Base-by-base conservation (phyloP, 2,888 invertebrate genomes). In the Sepiola atlantica region DNA sequence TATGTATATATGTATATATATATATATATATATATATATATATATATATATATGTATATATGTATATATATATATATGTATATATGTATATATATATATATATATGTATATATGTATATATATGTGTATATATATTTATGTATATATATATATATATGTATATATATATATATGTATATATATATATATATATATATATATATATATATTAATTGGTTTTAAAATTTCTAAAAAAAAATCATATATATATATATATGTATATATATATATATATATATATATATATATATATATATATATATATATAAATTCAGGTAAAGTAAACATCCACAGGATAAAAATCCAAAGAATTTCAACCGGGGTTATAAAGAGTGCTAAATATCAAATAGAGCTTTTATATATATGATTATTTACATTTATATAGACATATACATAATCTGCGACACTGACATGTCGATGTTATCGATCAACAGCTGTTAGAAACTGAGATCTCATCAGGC, bases 21-120 rank as follows among this genome's bases (percentile, higher is more conserved):
- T 77, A 77, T 77, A 77, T 77, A 77, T 77, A 77, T 77, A 77
- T 77, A 77, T 77, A 77, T 77, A n/a, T n/a, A 28, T n/a, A 77
- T n/a, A 77, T 77, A 77, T 77, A 77, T 77, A 77, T 77, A 77
- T 77, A 77, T 77, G n/a, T n/a, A n/a, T n/a, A n/a, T n/a, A n/a
- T n/a, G n/a, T n/a, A n/a, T n/a, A n/a, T n/a, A n/a, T n/a, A n/a
- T n/a, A n/a, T n/a, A n/a, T n/a, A n/a, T n/a, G n/a, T n/a, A n/a
- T n/a, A n/a, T n/a, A n/a, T n/a, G 10, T n/a, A 28, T n/a, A 77
- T n/a, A 77, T 77, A 77, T 77, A 77, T 77, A 77, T 77, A 77
- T 77, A 77, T 77, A 77, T 77, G 8, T 77, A 77, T 77, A 77
- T n/a, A 77, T 77, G 10, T n/a, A n/a, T n/a, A 28, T n/a, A 77